Base-by-base conservation (phyloP, 2,888 invertebrate genomes). In the Agriopis aurantiaria region DNA sequence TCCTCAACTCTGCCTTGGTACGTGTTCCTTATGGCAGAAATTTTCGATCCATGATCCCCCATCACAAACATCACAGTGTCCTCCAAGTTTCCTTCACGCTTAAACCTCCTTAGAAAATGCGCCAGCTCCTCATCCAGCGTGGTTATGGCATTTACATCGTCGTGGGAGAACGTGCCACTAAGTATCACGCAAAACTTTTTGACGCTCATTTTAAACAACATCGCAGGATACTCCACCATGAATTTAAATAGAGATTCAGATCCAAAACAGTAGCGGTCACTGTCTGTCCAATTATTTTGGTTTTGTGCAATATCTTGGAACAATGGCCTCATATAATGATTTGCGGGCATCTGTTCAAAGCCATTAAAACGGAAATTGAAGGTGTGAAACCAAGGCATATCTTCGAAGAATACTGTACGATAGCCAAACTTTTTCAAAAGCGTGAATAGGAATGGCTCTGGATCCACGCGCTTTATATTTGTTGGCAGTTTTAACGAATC, bases 11-110 rank as follows among this genome's bases (percentile, higher is more conserved):
- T 98, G 0, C 99, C 99, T 87, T 99, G 98, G 8, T 98, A 93
- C 0, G 98, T 98, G 79, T 97, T 96, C 0, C 99, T 95, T 8
- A 98, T 96, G 63, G 96, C 95, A 0, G 97, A 96, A 88, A 97
- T 98, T 84, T 97, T 96, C 74, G 97, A 96, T 0, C 99, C 99
- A 88, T 99, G 99, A 89, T 99, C 99, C 7, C 98, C 97, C 98
- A 99, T 98, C 2, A 99, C 85, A 68, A 99, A 96, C 0, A 99
- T 88, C 73, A 99, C 84, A 0, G 98, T 98, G 79, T 98, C 96
- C 74, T 98, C 96, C 17, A 98, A 91, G 55, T 96, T 89, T 0
- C 96, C 96, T 1, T 93, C 93, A 7, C 91, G 83, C 59, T 96
- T 91, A 23, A 98, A 89, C 55, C 94, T 89, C 52, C 91, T 91